Percentiles rank a stretch among this genome's conserved stretches.
These are phyloP conservation scores for Drosophila neonasuta DNA, from an alignment of 2,888 invertebrate genomes.

Conservation along the genomic window DNA sequence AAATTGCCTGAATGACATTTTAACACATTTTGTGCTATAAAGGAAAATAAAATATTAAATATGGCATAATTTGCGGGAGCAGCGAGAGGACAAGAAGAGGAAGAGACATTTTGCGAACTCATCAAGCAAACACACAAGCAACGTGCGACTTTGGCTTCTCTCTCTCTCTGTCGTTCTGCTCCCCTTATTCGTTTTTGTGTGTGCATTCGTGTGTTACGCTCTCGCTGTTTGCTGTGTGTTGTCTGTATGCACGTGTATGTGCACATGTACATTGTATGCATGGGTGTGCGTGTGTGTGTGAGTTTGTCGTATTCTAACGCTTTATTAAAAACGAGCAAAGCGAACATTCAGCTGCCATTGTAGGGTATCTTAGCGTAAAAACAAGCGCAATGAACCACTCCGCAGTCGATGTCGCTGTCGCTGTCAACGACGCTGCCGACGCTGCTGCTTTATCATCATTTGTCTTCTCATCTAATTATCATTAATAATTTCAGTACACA, in stretches of 20 bases:
- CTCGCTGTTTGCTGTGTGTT: slow-evolving; percentile 15
- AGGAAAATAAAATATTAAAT: too few species aligned
- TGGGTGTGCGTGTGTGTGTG: neutral
- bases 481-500: slow-evolving; percentile 39
- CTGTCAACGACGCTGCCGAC: slow-evolving; percentile 4
- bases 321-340: slow-evolving; percentile 22
- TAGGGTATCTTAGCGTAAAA: slow-evolving; percentile 49
- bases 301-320: slow-evolving; percentile 25
- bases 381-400: slow-evolving; percentile 26
- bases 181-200: slow-evolving; percentile 8
- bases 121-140: neutral
- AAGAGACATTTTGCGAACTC: neutral
- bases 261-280: neutral
- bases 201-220: slow-evolving; percentile 48
- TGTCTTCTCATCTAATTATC: slow-evolving; percentile 50
- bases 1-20: neutral
- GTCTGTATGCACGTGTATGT: slow-evolving; percentile 2
- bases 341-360: slow-evolving; percentile 33
- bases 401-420: neutral
- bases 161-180: slow-evolving; percentile 7
- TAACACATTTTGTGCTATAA: too few species aligned
- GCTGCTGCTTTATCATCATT: slow-evolving; percentile 26
- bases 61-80: too few species aligned
- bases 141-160: slow-evolving; percentile 21
- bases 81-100: neutral